phyloP scores from a whole-genome alignment of 2,113 vertebrate genomes.

The Polypterus senegalus region DNA sequence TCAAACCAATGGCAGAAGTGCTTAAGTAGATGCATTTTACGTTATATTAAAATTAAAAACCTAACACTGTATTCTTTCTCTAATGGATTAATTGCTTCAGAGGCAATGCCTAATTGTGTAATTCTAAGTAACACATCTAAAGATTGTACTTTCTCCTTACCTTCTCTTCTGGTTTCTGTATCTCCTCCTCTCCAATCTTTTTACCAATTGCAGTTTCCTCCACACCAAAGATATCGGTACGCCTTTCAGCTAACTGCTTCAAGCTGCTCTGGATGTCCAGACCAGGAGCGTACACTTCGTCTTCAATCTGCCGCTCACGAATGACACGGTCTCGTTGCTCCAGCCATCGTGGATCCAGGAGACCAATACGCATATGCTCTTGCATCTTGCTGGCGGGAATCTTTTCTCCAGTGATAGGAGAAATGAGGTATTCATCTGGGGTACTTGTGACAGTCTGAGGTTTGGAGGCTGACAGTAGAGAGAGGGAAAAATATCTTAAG shows the following conservation, averaged over 20 bases:
- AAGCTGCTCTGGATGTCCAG: constrained; percentile 96
- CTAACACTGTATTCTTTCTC: too few species aligned
- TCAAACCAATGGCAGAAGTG: too few species aligned
- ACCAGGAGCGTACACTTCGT: constrained; percentile 93
- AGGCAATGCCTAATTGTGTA: too few species aligned
- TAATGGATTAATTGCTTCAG: too few species aligned
- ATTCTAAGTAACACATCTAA: too few species aligned
- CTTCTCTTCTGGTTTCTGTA: constrained; percentile 98
- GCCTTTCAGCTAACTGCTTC: constrained; percentile 94
- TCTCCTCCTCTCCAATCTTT: constrained; percentile 97
- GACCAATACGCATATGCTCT: constrained; percentile 95
- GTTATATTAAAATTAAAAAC: too few species aligned
- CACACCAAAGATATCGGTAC: constrained; percentile 97
- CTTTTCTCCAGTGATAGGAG: constrained; percentile 94
- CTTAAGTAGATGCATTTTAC: too few species aligned
- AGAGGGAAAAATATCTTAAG: too few species aligned
- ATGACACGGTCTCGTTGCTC: constrained; percentile 91
- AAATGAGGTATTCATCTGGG: constrained; percentile 88
- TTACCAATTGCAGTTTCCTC: constrained; percentile 97
- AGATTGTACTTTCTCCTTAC: constrained; percentile 34
- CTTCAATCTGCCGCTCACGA: constrained; percentile 87
- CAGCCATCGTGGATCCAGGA: constrained; percentile 92
- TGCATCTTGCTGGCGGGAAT: constrained; percentile 98
- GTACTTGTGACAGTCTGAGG: constrained; percentile 50
- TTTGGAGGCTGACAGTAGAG: constrained; percentile 64